phyloP scores from a whole-genome alignment of 64 coral and sea anemone species.

The Montipora efflorescens region DNA sequence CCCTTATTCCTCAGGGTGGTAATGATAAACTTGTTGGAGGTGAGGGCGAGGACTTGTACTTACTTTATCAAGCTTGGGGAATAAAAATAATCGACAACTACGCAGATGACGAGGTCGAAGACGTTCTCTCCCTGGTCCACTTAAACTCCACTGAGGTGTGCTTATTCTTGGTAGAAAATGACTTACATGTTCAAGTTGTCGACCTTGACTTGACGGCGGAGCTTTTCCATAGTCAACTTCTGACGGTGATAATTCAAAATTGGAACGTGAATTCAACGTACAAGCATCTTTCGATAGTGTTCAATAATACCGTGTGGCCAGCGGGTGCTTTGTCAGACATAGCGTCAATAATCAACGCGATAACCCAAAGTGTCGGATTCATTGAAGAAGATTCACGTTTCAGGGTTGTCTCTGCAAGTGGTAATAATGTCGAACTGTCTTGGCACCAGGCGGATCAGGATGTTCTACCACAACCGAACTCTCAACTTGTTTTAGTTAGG shows the following conservation, averaged over 20 bases:
- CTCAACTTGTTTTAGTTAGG: neutral
- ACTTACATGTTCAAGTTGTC: conserved; percentile 24
- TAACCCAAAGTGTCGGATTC: neutral
- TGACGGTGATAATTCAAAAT: conserved; percentile 51
- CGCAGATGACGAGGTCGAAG: conserved; percentile 50
- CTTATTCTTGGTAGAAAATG: conserved; percentile 41
- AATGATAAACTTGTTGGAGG: conserved; percentile 42
- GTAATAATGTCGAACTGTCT: neutral
- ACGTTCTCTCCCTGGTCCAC: conserved; percentile 45
- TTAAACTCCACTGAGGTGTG: conserved; percentile 43
- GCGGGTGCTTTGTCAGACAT: conserved; percentile 22
- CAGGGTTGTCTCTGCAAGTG: neutral
- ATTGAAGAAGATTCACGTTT: neutral
- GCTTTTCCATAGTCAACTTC: conserved; percentile 26
- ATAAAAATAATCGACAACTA: conserved; percentile 67
- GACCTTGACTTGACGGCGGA: neutral
- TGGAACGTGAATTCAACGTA: conserved; percentile 41
- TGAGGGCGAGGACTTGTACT: conserved; percentile 40
- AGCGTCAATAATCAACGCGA: conserved; percentile 5
- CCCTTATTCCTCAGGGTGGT: conserved; percentile 1
- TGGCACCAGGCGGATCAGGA: neutral
- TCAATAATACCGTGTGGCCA: conserved; percentile 51
- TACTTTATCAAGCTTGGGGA: conserved; percentile 34
- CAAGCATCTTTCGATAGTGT: conserved; percentile 25
- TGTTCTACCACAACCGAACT: neutral